These are phyloP conservation scores for Ceratosolen solmsi DNA, from an alignment of 1,140 invertebrate species.

Conservation along the genomic window DNA sequence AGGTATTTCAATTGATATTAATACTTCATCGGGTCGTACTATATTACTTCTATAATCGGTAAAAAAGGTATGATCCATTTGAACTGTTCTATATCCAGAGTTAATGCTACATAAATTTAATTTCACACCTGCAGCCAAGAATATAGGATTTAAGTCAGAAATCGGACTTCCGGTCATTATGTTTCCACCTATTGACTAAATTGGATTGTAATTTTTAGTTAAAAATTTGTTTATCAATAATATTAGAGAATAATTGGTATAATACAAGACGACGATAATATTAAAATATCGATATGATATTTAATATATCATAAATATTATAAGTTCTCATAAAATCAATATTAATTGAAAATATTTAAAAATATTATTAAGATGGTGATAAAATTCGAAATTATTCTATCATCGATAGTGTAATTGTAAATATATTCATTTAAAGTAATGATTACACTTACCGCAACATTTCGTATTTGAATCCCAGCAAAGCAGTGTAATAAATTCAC, in stretches of 20 bases:
- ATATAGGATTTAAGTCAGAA: slow-evolving; percentile 94
- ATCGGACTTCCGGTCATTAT: slow-evolving; percentile 97
- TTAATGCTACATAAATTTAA: slow-evolving; percentile 70
- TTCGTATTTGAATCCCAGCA: slow-evolving; percentile 94
- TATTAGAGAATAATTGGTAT: neutral
- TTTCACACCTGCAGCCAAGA: slow-evolving; percentile 81
- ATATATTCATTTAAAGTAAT: no score
- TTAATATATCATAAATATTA: no score
- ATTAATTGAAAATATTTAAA: no score
- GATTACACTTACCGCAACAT: slow-evolving; percentile 80
- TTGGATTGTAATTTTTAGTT: neutral
- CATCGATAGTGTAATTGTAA: no score
- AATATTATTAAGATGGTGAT: no score
- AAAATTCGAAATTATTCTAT: no score
- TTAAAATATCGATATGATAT: no score
- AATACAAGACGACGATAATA: no score
- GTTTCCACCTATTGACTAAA: slow-evolving; percentile 88
- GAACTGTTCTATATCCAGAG: slow-evolving; percentile 76
- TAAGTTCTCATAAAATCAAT: no score
- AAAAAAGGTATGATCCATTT: slow-evolving; percentile 90
- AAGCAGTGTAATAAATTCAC: slow-evolving; percentile 94
- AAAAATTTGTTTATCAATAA: neutral
- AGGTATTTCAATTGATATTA: slow-evolving; percentile 84
- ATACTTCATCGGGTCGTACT: slow-evolving; percentile 84
- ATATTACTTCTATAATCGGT: slow-evolving; percentile 88